Percentiles rank a stretch among this genome's conserved stretches.
phyloP scores from a whole-genome alignment of 2,797 vertebrate genomes.

The Chelon auratus region DNA sequence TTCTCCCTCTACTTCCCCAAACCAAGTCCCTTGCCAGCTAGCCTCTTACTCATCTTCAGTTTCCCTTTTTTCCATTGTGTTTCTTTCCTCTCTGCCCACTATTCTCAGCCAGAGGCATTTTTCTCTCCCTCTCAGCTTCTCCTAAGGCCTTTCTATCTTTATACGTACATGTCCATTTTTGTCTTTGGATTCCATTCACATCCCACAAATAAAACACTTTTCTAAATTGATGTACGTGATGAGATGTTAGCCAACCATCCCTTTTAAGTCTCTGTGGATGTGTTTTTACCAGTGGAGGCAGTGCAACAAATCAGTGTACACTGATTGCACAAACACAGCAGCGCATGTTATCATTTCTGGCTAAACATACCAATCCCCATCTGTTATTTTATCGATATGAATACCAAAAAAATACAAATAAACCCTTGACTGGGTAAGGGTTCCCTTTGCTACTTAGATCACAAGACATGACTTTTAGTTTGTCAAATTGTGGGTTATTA shows the following conservation, averaged over 20 bases:
- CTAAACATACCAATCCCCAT: no score
- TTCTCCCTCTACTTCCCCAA: slow-evolving; percentile 24
- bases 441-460: no score
- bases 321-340: no score
- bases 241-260: not conserved
- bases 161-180: slow-evolving; percentile 14
- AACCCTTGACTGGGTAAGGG: no score
- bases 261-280: not conserved
- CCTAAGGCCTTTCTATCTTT: slow-evolving; percentile 2
- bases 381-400: no score
- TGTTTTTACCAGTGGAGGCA: no score
- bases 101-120: slow-evolving; percentile 21
- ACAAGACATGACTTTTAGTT: no score
- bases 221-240: not conserved
- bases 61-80: slow-evolving; percentile 12
- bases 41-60: slow-evolving; percentile 37
- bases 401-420: no score
- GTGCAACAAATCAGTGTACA: no score
- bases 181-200: slow-evolving; percentile 13
- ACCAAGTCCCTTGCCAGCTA: slow-evolving; percentile 34
- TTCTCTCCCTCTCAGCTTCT: not conserved
- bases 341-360: no score
- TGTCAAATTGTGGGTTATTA: no score
- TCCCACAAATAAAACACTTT: not conserved
- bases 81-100: slow-evolving; percentile 24